Evolutionary conservation across 2,888 invertebrate genomes (phyloP).

Genomic region (Drosophila anomelani): DNA sequence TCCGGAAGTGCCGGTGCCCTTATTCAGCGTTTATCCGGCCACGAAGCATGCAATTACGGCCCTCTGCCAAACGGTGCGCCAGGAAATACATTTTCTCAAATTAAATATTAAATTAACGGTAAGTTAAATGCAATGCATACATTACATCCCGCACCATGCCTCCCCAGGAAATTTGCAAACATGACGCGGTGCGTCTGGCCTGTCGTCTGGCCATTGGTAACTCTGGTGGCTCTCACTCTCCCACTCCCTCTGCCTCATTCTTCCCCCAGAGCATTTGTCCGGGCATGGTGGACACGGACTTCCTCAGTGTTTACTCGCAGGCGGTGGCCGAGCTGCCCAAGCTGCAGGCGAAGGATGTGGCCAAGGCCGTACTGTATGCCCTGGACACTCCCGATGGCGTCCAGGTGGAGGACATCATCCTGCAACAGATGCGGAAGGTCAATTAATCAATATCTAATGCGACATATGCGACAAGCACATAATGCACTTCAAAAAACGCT

Average conservation of each 20-base stretch:
- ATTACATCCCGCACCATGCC: constrained; percentile 26
- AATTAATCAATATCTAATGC: constrained; percentile 21
- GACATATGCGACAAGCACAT: not conserved
- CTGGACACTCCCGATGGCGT: constrained; percentile 87
- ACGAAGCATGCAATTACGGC: constrained; percentile 87
- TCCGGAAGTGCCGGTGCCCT: constrained; percentile 85
- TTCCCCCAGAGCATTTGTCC: constrained; percentile 87
- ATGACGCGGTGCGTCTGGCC: constrained; percentile 20
- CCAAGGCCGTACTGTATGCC: constrained; percentile 87
- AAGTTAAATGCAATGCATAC: constrained; percentile 79
- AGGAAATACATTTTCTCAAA: constrained; percentile 86
- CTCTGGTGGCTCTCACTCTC: constrained; percentile 46
- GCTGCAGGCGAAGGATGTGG: constrained; percentile 87
- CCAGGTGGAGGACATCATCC: constrained; percentile 85
- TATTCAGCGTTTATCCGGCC: constrained; percentile 86
- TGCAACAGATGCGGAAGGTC: constrained; percentile 81
- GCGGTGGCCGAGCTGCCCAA: constrained; percentile 83
- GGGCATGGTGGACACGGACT: constrained; percentile 87
- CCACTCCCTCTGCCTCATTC: constrained; percentile 25
- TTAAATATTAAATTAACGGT: constrained; percentile 85
- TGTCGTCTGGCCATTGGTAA: constrained; percentile 12
- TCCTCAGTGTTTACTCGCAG: constrained; percentile 84
- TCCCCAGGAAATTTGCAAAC: constrained; percentile 26
- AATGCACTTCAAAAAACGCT: not conserved
- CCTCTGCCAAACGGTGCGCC: constrained; percentile 86